phyloP scores from a whole-genome alignment of 2,888 invertebrate genomes.

The Pandemis cinnamomeana region DNA sequence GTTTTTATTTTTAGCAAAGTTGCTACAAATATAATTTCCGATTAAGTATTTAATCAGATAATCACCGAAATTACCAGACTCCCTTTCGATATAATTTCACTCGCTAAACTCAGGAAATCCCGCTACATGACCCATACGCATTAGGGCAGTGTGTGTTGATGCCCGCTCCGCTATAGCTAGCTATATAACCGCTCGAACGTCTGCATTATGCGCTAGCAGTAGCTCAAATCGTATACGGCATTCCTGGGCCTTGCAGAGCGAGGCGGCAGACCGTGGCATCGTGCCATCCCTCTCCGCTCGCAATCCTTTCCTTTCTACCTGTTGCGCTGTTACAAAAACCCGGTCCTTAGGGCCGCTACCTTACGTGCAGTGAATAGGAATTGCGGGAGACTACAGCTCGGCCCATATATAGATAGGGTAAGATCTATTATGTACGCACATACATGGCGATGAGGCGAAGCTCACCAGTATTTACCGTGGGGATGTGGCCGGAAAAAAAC shows the following conservation, averaged over 20 bases:
- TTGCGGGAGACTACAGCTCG: conserved; percentile 81
- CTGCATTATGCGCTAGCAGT: conserved; percentile 75
- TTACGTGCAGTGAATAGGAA: conserved; percentile 84
- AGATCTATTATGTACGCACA: conserved; percentile 71
- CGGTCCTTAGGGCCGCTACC: conserved; percentile 84
- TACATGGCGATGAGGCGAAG: conserved; percentile 59
- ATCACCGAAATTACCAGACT: conserved; percentile 79
- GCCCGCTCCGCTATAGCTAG: conserved; percentile 69
- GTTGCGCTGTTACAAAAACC: conserved; percentile 84
- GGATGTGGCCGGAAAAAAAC: conserved; percentile 71
- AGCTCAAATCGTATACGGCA: conserved; percentile 79
- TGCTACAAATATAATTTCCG: conserved; percentile 34
- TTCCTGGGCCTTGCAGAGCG: conserved; percentile 76
- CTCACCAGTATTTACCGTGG: conserved; percentile 74
- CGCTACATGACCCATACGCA: conserved; percentile 84
- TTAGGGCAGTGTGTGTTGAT: conserved; percentile 83
- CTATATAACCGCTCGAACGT: conserved; percentile 63
- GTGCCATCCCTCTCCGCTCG: conserved; percentile 72
- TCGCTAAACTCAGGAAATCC: conserved; percentile 82
- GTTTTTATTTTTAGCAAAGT: background rate
- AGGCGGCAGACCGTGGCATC: conserved; percentile 65
- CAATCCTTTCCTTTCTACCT: conserved; percentile 85
- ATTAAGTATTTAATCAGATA: conserved; percentile 53
- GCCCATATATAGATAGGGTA: conserved; percentile 83
- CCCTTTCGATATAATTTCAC: conserved; percentile 84